Percentiles rank a stretch among this genome's conserved stretches.
Evolutionary conservation across 2,888 invertebrate species (phyloP).

Genomic region (Psylliodes chrysocephalus): DNA sequence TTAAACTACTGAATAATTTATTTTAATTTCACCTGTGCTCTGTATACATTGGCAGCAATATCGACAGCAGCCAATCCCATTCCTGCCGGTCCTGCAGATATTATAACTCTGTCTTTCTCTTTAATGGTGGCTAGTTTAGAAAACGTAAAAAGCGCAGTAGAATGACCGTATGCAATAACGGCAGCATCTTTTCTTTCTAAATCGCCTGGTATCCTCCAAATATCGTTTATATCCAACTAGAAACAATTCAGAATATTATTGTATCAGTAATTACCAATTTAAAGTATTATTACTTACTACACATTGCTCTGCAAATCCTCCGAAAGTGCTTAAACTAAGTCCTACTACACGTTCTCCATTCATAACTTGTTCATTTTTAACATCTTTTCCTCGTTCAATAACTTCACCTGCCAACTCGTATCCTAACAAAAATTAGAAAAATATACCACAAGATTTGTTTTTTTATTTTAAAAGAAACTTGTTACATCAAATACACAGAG

Average conservation of each 20-base stretch:
- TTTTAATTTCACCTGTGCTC: slow-evolving; percentile 71
- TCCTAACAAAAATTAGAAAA: slow-evolving; percentile 56
- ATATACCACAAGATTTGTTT: too few species aligned
- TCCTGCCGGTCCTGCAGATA: slow-evolving; percentile 74
- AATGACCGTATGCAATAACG: slow-evolving; percentile 71
- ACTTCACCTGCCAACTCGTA: slow-evolving; percentile 74
- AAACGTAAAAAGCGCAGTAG: slow-evolving; percentile 73
- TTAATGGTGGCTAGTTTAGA: slow-evolving; percentile 65
- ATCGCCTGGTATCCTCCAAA: slow-evolving; percentile 69
- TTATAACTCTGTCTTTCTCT: slow-evolving; percentile 70
- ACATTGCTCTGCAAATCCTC: slow-evolving; percentile 73
- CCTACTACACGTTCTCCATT: slow-evolving; percentile 72
- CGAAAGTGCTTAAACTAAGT: slow-evolving; percentile 66
- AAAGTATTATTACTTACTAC: slow-evolving; percentile 57
- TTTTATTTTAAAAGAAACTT: too few species aligned
- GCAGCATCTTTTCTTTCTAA: slow-evolving; percentile 69
- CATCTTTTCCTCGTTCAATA: slow-evolving; percentile 67
- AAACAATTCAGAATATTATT: too few species aligned
- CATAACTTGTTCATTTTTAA: slow-evolving; percentile 62
- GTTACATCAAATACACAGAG: too few species aligned
- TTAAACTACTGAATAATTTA: too few species aligned
- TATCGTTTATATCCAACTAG: slow-evolving; percentile 65
- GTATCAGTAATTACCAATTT: not conserved
- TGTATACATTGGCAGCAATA: slow-evolving; percentile 74
- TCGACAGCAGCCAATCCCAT: slow-evolving; percentile 75